Evolutionary conservation across 2,888 invertebrate species (phyloP).

Genomic region (Capitulum mitella): DNA sequence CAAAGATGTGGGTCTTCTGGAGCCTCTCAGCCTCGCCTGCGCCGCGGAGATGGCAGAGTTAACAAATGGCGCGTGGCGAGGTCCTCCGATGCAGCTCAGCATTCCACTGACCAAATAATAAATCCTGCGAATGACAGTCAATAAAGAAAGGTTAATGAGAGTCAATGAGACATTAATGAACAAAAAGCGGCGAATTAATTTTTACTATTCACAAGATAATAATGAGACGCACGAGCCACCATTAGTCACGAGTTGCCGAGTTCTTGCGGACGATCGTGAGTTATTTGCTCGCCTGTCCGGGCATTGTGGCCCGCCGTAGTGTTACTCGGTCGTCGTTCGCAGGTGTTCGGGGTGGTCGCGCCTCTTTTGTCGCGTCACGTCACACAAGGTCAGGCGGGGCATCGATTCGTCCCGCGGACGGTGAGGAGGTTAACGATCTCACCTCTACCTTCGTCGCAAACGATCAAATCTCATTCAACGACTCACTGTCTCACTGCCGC

Average conservation of each 20-base stretch:
- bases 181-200: constrained; percentile 19
- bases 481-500: too few species aligned
- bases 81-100: not conserved
- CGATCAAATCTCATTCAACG: too few species aligned
- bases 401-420: too few species aligned
- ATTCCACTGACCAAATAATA: not conserved
- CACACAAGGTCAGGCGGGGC: too few species aligned
- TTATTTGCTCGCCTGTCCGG: not conserved
- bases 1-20: too few species aligned
- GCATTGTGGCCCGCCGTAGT: not conserved
- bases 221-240: constrained; percentile 8
- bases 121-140: not conserved
- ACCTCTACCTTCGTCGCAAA: too few species aligned
- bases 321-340: too few species aligned
- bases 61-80: not conserved
- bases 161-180: constrained; percentile 14
- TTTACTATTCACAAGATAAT: not conserved
- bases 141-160: constrained; percentile 16
- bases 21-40: not conserved
- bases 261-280: not conserved
- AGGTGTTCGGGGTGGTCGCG: too few species aligned
- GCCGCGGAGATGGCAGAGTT: not conserved
- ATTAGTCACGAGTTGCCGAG: not conserved
- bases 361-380: too few species aligned
- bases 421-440: too few species aligned